Base-by-base conservation (phyloP, 2,888 invertebrate genomes). In the Mechanitis messenoides region DNA sequence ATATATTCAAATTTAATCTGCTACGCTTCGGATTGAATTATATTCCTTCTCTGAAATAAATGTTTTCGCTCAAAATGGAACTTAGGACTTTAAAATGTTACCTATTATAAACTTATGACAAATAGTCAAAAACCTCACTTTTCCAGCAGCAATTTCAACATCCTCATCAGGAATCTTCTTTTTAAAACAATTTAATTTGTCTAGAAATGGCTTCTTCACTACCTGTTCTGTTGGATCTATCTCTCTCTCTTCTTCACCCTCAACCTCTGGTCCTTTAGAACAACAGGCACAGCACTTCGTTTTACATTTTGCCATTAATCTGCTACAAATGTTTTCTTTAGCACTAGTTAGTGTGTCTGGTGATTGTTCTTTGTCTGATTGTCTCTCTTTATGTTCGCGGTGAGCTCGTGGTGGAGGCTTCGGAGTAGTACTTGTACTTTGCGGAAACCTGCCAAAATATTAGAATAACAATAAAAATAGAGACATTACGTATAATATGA, bases 251-350 rank as follows among this genome's bases (percentile, higher is more conserved):
- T 54, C 59, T n/a, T 53, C 70, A 53, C 33, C 74, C 1, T 81
- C 83, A 1, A 80, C 81, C 42, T 81, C 76, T 33, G 74, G 76
- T 2, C 76, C 75, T 67, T 84, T 86, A 33, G 79, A 73, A 65
- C 90, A 92, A 68, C 88, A 87, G n/a, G 90, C 80, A 66, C 92
- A 92, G 67, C 91, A 89, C 68, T 84, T 85, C 6, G 74, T 70
- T 62, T 83, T 85, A 64, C 88, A 89, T 68, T 89, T 89, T 2
- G 83, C 83, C 73, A 87, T 79, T 6, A 89, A 73, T 11, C 89
- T 72, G 45, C 77, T 74, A 67, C 89, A 85, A 61, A 89, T 80
- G 74, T 86, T 89, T 0, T 81, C 81, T 70, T 83, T 85, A 1
- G 75, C 69, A 20, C 69, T 71, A 31, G 62, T 61, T 20, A 72